These are phyloP conservation scores for Dendrocincla tyrannina DNA, from an alignment of 2,797 vertebrate species.

Conservation along the genomic window DNA sequence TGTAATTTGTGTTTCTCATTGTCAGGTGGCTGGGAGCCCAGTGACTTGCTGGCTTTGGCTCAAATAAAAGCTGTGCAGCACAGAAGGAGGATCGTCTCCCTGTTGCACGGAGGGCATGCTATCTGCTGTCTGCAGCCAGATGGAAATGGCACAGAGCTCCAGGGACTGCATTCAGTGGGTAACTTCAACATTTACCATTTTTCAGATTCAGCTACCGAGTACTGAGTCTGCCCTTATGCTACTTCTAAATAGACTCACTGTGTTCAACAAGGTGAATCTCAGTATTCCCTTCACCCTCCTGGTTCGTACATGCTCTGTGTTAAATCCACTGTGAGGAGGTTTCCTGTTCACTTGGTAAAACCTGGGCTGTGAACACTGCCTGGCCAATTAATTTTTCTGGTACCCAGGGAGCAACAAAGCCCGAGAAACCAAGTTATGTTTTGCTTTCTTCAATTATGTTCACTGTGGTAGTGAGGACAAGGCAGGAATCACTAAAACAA, in stretches of 20 bases:
- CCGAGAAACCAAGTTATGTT: neutral
- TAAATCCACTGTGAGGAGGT: neutral
- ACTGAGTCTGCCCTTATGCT: neutral
- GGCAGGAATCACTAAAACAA: neutral
- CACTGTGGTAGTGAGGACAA: neutral
- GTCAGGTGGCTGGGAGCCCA: constrained; percentile 20
- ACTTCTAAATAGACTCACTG: neutral
- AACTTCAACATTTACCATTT: neutral
- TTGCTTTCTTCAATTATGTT: neutral
- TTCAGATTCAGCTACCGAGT: accelerated
- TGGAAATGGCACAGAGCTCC: neutral
- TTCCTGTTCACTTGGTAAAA: neutral
- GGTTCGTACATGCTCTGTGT: neutral
- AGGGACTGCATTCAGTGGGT: neutral
- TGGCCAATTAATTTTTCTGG: constrained; percentile 18
- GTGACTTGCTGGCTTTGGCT: neutral
- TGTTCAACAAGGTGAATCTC: neutral
- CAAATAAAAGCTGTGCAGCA: neutral
- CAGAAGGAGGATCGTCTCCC: neutral
- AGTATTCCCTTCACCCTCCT: neutral
- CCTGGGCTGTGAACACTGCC: neutral
- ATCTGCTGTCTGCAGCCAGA: neutral
- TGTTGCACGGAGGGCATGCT: neutral
- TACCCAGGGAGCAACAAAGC: neutral
- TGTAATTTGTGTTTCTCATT: neutral